phyloP scores from a whole-genome alignment of 23 tunicate species.

The Ascidia mentula region DNA sequence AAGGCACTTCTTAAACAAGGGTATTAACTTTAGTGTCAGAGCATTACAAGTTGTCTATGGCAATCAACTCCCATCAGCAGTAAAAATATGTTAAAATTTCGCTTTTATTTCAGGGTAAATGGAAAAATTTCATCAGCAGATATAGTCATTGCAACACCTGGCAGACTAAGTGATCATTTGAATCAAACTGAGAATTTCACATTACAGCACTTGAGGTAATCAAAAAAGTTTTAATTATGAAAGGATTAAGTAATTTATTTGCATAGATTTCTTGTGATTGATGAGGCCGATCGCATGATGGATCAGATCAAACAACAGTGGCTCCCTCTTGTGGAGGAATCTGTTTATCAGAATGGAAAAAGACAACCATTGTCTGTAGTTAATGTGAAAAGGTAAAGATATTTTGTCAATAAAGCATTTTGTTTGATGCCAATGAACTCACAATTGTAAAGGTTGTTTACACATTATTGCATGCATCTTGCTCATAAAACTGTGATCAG shows the following conservation, averaged over 20 bases:
- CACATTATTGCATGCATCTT: background rate
- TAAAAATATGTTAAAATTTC: background rate
- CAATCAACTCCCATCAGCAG: background rate
- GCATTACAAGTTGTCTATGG: background rate
- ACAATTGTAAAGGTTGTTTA: no score
- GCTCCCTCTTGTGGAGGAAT: conserved; percentile 39
- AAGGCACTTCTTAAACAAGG: background rate
- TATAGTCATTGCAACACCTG: conserved; percentile 74
- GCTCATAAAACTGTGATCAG: background rate
- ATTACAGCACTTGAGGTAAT: conserved; percentile 52
- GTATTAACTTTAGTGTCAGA: background rate
- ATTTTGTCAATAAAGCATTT: no score
- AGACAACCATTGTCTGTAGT: background rate
- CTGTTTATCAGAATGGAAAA: conserved; percentile 26
- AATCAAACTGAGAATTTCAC: background rate
- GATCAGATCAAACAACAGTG: conserved; percentile 54
- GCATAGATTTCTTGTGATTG: conserved; percentile 77
- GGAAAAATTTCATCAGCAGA: conserved; percentile 26
- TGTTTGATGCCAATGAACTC: no score
- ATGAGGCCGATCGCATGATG: conserved; percentile 86
- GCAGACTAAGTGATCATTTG: conserved; percentile 61
- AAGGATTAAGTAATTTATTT: background rate
- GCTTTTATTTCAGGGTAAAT: background rate
- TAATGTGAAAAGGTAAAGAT: background rate
- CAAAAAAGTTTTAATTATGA: background rate